These are phyloP conservation scores for Macaria liturata DNA, from an alignment of 2,888 invertebrate species.

Conservation along the genomic window DNA sequence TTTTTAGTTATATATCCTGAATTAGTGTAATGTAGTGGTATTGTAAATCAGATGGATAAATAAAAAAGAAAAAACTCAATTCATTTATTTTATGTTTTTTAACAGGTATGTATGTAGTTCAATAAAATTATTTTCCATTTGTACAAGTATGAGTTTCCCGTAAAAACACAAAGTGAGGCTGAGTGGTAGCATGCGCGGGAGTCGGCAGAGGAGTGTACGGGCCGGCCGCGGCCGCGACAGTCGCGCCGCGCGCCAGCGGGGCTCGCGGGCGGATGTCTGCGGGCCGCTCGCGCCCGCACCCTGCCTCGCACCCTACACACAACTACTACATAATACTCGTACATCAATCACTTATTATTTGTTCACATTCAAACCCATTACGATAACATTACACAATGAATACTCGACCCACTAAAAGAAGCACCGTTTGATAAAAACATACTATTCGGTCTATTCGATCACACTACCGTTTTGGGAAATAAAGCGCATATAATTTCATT, in stretches of 20 bases:
- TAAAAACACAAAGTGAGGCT: constrained; percentile 43
- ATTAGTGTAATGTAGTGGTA: too few species aligned
- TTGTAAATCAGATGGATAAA: constrained; percentile 24
- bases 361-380: constrained; percentile 41
- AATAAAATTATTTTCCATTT: constrained; percentile 80
- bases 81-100: constrained; percentile 71
- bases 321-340: constrained; percentile 29
- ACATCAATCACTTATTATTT: constrained; percentile 31
- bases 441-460: constrained; percentile 8
- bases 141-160: constrained; percentile 69
- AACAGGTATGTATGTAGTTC: constrained; percentile 70
- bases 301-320: constrained; percentile 45
- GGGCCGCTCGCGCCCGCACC: constrained; percentile 60
- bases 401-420: constrained; percentile 21
- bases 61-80: constrained; percentile 42
- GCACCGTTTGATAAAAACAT: constrained; percentile 26
- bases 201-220: constrained; percentile 2
- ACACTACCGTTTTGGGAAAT: constrained; percentile 4
- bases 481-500: constrained; percentile 6
- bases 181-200: constrained; percentile 34
- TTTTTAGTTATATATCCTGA: too few species aligned
- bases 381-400: constrained; percentile 30
- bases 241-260: background rate
- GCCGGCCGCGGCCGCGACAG: background rate
- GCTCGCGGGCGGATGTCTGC: constrained; percentile 27